Conservation (phyloP, 2,797 vertebrate species). For the Myotis pilosus region DNA sequence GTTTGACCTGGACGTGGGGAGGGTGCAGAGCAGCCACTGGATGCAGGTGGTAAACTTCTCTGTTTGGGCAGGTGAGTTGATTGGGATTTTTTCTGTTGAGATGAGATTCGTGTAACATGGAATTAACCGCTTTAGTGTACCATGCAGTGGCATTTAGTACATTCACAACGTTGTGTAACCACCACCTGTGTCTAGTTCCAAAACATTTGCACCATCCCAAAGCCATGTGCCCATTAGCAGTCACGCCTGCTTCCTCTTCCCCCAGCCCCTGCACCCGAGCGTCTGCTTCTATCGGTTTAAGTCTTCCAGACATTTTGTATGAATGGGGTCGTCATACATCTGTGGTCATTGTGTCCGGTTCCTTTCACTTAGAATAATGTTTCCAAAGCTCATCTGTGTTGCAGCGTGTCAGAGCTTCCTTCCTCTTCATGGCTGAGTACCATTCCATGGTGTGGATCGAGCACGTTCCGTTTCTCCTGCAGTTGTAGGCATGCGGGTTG, state of each 20-base stretch:
- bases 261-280: background rate
- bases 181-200: background rate
- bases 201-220: background rate
- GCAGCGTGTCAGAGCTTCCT: accelerated
- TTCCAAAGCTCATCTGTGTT: accelerated
- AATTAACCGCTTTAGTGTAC: accelerated
- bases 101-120: accelerated
- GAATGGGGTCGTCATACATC: too few species aligned
- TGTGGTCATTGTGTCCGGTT: accelerated
- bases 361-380: background rate
- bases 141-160: accelerated
- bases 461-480: accelerated
- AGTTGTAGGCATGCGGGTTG: accelerated
- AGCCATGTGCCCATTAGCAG: accelerated
- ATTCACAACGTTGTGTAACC: accelerated
- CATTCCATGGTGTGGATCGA: accelerated
- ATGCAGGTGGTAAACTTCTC: background rate
- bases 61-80: background rate
- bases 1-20: accelerated
- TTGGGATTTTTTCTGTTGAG: background rate
- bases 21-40: accelerated
- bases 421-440: accelerated
- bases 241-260: background rate
- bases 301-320: accelerated
- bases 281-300: accelerated